Evolutionary conservation across 2,888 invertebrate species (phyloP).

Genomic region (Hydraecia micacea): DNA sequence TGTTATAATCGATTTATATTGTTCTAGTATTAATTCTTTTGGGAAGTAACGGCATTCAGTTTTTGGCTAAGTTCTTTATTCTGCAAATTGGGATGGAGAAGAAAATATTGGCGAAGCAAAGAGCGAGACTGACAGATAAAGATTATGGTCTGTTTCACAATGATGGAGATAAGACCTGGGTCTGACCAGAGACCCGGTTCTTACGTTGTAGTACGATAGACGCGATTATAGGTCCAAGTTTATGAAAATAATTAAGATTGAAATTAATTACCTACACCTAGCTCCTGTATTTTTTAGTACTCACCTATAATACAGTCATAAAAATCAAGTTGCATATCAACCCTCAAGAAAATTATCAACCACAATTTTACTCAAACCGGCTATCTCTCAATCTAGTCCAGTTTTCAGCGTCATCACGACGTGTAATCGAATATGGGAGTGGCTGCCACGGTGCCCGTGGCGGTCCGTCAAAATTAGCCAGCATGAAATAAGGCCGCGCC

Average conservation of each 20-base stretch:
- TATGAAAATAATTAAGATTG: background rate
- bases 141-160: background rate
- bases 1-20: constrained; percentile 33
- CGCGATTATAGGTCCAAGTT: background rate
- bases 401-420: constrained; percentile 42
- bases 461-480: constrained; percentile 79
- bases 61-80: background rate
- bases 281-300: background rate
- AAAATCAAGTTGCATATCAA: background rate
- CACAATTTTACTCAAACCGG: constrained; percentile 17
- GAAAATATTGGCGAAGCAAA: background rate
- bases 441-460: constrained; percentile 58
- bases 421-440: constrained; percentile 66
- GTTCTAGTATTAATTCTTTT: constrained; percentile 20
- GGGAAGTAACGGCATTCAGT: constrained; percentile 3
- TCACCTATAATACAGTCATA: background rate
- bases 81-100: background rate
- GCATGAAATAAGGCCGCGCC: constrained; percentile 70
- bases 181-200: background rate
- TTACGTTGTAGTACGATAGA: background rate
- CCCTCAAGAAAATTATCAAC: background rate
- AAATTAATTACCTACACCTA: background rate
- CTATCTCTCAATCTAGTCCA: constrained; percentile 41
- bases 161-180: background rate
- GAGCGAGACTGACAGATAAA: background rate